Evolutionary conservation across 1,140 invertebrate genomes (phyloP).

Genomic region (Phthorimaea operculella): DNA sequence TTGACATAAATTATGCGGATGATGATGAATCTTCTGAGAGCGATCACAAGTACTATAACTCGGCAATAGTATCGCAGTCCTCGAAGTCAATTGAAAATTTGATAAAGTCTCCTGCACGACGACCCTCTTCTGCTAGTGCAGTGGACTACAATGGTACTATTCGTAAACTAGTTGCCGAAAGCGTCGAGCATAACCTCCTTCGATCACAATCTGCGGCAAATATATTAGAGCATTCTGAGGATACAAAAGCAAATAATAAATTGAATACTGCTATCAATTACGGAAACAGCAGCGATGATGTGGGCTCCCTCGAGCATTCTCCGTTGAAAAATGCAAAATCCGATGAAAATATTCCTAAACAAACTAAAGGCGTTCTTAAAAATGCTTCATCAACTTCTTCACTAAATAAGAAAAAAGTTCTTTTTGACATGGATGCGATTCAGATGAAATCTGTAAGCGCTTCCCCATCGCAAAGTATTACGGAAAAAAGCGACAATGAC

Average conservation of each 20-base stretch:
- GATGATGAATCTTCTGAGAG: slow-evolving; percentile 22
- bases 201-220: slow-evolving; percentile 25
- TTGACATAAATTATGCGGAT: slow-evolving; percentile 8
- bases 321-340: slow-evolving; percentile 34
- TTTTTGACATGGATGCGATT: slow-evolving; percentile 70
- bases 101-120: slow-evolving; percentile 44
- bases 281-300: slow-evolving; percentile 34
- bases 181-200: slow-evolving; percentile 13
- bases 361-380: slow-evolving; percentile 70
- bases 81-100: slow-evolving; percentile 38
- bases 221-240: slow-evolving; percentile 9
- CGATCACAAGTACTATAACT: slow-evolving; percentile 24
- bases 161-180: slow-evolving; percentile 16
- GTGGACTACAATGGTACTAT: slow-evolving; percentile 15
- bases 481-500: slow-evolving; percentile 53
- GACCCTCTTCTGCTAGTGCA: slow-evolving; percentile 23
- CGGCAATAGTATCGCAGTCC: slow-evolving; percentile 13
- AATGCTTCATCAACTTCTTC: slow-evolving; percentile 62
- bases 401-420: slow-evolving; percentile 70
- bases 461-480: slow-evolving; percentile 52
- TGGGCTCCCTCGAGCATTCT: slow-evolving; percentile 29
- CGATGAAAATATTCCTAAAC: slow-evolving; percentile 45
- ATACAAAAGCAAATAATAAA: slow-evolving; percentile 10
- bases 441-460: slow-evolving; percentile 63
- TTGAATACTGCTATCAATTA: slow-evolving; percentile 10